phyloP scores from a whole-genome alignment of 2,888 invertebrate species.

The Heliothis peltigera region DNA sequence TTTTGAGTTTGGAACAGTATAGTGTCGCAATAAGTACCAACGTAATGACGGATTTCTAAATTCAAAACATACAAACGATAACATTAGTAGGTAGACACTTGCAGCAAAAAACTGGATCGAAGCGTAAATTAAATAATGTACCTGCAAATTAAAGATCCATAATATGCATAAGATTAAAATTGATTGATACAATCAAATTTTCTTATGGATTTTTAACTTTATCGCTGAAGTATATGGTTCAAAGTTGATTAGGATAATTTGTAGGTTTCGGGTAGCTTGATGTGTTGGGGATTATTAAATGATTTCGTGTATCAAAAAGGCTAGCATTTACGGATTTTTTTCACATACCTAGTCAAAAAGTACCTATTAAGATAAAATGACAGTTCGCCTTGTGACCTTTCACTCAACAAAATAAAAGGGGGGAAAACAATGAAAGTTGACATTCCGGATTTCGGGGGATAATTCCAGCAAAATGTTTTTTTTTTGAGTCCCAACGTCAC shows the following conservation, averaged over 20 bases:
- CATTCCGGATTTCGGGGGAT: slow-evolving; percentile 11
- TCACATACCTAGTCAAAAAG: too few relatives aligned
- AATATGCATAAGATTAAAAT: too few relatives aligned
- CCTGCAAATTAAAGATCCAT: not conserved
- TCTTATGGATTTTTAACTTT: too few relatives aligned
- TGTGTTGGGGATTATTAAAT: too few relatives aligned
- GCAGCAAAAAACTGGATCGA: slow-evolving; percentile 20
- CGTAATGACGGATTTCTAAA: slow-evolving; percentile 19
- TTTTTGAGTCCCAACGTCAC: slow-evolving; percentile 2
- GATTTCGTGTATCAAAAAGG: too few relatives aligned
- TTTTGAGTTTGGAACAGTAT: too few relatives aligned
- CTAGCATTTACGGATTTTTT: too few relatives aligned
- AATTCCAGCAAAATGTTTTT: slow-evolving; percentile 7
- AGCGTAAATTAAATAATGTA: slow-evolving; percentile 13
- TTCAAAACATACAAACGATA: slow-evolving; percentile 13
- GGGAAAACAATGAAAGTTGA: not conserved
- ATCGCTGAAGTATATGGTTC: too few relatives aligned
- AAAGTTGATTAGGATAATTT: too few relatives aligned
- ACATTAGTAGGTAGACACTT: not conserved
- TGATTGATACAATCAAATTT: too few relatives aligned
- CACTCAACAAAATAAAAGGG: not conserved
- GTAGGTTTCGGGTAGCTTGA: too few relatives aligned
- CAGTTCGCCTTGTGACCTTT: not conserved
- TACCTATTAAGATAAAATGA: too few relatives aligned
- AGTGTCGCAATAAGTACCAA: not conserved